Conservation (phyloP, 1,140 invertebrate genomes). For the Orius laevigatus region DNA sequence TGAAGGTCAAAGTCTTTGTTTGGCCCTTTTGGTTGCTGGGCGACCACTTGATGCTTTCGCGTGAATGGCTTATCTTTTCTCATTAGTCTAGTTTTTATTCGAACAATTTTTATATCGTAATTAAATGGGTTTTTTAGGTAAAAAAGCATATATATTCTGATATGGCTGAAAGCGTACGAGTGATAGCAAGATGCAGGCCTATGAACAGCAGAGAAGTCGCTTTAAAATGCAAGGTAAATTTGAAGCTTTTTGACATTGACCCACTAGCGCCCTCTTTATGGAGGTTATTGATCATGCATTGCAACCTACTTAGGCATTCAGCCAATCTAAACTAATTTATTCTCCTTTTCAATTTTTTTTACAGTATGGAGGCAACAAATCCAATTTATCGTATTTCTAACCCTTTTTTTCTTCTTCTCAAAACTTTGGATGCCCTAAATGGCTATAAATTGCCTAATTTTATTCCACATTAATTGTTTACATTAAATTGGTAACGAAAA, state of each 20-base stretch:
- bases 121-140: background rate
- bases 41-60: background rate
- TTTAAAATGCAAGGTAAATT: constrained; percentile 47
- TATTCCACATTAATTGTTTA: too few relatives aligned
- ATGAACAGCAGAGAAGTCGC: constrained; percentile 62
- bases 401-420: too few relatives aligned
- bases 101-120: background rate
- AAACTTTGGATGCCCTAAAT: too few relatives aligned
- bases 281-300: background rate
- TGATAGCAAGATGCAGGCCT: constrained; percentile 80
- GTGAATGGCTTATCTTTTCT: background rate
- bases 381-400: too few relatives aligned
- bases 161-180: constrained; percentile 68
- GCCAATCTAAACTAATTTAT: background rate
- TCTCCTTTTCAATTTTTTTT: background rate
- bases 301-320: background rate
- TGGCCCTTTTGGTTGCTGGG: background rate
- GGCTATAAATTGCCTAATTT: too few relatives aligned
- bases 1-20: background rate
- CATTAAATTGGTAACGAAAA: too few relatives aligned
- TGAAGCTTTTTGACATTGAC: background rate
- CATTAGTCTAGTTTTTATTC: background rate
- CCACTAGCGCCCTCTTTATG: background rate
- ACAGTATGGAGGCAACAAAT: background rate
- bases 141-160: background rate